Evolutionary conservation across 1,140 invertebrate species (phyloP).

Genomic region (Drosophila obscura): DNA sequence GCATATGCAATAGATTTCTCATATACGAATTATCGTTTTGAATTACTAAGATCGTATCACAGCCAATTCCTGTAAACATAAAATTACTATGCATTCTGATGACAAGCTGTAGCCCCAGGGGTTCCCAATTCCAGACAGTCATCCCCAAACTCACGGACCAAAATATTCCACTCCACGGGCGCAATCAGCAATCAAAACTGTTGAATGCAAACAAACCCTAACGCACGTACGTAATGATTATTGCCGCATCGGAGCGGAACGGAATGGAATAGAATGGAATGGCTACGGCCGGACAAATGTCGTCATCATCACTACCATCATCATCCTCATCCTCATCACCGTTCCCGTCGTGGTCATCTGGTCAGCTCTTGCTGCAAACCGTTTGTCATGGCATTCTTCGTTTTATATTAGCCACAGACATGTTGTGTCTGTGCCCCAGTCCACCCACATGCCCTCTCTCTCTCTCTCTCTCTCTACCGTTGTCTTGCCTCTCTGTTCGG

Average conservation of each 20-base stretch:
- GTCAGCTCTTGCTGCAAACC: slow-evolving; percentile 42
- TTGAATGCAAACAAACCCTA: slow-evolving; percentile 71
- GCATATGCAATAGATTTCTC: too few species aligned
- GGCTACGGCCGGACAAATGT: slow-evolving; percentile 45
- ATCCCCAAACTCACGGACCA: neutral
- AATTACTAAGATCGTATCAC: too few species aligned
- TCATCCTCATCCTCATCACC: slow-evolving; percentile 17
- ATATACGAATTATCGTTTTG: too few species aligned
- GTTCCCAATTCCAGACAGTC: slow-evolving; percentile 1
- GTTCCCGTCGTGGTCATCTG: slow-evolving; percentile 29
- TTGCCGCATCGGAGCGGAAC: slow-evolving; percentile 47
- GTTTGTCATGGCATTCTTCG: slow-evolving; percentile 74
- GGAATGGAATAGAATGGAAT: slow-evolving; percentile 39
- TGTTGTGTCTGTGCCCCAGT: slow-evolving; percentile 55
- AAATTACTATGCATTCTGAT: too few species aligned
- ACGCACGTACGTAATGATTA: slow-evolving; percentile 73
- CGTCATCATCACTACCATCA: slow-evolving; percentile 28
- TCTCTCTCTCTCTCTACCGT: neutral
- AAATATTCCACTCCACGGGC: slow-evolving; percentile 28
- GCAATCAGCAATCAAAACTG: slow-evolving; percentile 66
- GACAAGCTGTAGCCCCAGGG: too few species aligned
- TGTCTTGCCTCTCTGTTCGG: slow-evolving; percentile 8
- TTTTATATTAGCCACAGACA: slow-evolving; percentile 79
- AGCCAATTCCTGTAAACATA: too few species aligned
- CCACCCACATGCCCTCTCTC: neutral